Base-by-base conservation (phyloP, 2,888 invertebrate species). In the Pasiphila rectangulata region DNA sequence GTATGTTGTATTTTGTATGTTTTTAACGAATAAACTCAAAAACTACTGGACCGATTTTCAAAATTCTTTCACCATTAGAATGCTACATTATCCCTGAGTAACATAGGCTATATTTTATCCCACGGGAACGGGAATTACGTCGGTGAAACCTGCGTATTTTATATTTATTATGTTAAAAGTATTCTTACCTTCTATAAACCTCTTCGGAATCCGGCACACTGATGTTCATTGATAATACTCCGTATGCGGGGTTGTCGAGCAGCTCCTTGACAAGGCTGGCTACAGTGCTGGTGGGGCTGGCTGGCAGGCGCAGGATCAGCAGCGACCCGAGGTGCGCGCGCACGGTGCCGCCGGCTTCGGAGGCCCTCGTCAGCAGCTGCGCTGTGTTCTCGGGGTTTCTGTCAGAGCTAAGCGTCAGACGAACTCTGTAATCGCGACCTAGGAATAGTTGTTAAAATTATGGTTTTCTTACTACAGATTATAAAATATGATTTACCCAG, bases 171-270 rank as follows among this genome's bases (percentile, higher is more conserved):
- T n/a, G n/a, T n/a, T n/a, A n/a, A n/a, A n/a, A n/a, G n/a, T n/a
- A n/a, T 29, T 4, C 0, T 0, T 40, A 86, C 86, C 86, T 79
- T 43, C 61, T 70, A 50, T 69, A 77, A 1, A 84, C 75, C 54
- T 87, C 86, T 25, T 84, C 81, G 1, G 78, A 73, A 58, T 87
- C 86, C 0, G 86, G 75, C 23, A 86, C 59, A 29, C 74, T 80
- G 23, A 87, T 71, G 35, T 71, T 69, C 49, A 86, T 61, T 0
- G 82, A 73, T 0, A 61, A 58, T 6, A 87, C 62, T 0, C 79
- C 79, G 37, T 79, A 86, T 3, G 37, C 37, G 0, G 70, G 29
- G 15, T 82, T 72, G 0, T 66, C 57, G 0, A 61, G 63, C 0
- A 83, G 34, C 17, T 82, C 72, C 15, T 61, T 68, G 3, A 83